These are phyloP conservation scores for Chondrosia reniformis DNA, from an alignment of 37 sponge, comb jelly and placozoan species.

Conservation along the genomic window DNA sequence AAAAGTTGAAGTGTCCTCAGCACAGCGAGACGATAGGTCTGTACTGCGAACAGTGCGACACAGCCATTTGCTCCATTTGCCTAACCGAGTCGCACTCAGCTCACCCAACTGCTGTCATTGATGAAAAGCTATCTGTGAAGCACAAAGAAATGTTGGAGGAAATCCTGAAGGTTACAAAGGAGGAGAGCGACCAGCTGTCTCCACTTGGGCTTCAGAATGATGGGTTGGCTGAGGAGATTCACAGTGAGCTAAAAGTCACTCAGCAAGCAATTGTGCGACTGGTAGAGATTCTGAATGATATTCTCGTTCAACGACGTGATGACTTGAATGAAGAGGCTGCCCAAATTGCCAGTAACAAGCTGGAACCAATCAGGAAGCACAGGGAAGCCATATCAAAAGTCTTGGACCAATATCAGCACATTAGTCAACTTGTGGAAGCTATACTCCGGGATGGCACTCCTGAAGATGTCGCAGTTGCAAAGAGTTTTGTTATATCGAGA, in stretches of 20 bases:
- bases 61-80: not conserved
- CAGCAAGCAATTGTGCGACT: slow-evolving; percentile 5
- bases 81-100: slow-evolving; percentile 18
- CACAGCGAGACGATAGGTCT: not conserved
- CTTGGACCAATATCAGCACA: not conserved
- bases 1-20: not conserved
- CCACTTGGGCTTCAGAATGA: not conserved
- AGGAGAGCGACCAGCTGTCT: not conserved
- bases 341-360: not conserved
- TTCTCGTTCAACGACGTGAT: not conserved
- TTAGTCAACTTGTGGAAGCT: not conserved
- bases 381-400: slow-evolving; percentile 8
- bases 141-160: not conserved
- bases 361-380: not conserved
- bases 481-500: not conserved
- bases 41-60: slow-evolving; percentile 16
- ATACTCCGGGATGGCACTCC: slow-evolving; percentile 13
- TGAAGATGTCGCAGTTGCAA: slow-evolving; percentile 3
- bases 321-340: not conserved
- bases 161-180: not conserved
- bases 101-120: slow-evolving; percentile 24
- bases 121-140: not conserved
- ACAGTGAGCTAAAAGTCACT: slow-evolving; percentile 2
- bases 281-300: slow-evolving; percentile 3
- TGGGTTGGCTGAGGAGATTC: slow-evolving; percentile 3